phyloP scores from a whole-genome alignment of 2,113 vertebrate genomes.

The Bagarius yarrelli region DNA sequence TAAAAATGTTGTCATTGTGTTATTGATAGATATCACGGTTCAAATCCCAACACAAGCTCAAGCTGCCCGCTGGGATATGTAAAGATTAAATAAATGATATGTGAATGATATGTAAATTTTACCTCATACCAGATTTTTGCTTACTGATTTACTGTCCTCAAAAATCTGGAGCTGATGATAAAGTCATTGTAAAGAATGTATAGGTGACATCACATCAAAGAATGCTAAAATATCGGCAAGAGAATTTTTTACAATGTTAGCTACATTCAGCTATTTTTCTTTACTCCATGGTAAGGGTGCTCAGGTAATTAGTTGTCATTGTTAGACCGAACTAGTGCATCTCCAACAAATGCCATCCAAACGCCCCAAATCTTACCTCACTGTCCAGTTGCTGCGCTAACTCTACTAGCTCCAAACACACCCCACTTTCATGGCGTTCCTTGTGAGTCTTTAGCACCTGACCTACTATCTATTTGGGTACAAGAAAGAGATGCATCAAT shows the following conservation, averaged over 20 bases:
- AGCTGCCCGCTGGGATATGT: no score
- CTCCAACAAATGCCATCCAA: not conserved
- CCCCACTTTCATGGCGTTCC: not conserved
- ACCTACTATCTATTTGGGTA: not conserved
- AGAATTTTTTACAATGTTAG: not conserved
- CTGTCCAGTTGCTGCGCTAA: not conserved
- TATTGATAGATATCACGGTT: no score
- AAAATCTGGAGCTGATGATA: no score
- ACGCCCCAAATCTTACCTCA: not conserved
- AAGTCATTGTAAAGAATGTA: not conserved
- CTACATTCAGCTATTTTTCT: not conserved
- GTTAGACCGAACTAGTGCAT: not conserved
- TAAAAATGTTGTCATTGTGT: no score
- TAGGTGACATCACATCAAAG: not conserved
- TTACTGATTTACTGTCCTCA: not conserved
- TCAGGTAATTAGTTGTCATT: not conserved
- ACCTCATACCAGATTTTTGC: not conserved
- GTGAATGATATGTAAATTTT: not conserved
- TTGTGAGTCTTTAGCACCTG: not conserved
- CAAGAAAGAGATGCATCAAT: not conserved
- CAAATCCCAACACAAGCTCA: no score
- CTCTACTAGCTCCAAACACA: not conserved
- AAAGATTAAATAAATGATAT: no score
- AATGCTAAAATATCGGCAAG: not conserved
- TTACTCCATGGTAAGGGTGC: not conserved